A percentile compares a stretch with the other conserved stretches of the same genome.
phyloP scores from a whole-genome alignment of 1,140 invertebrate species.

The Frieseomelitta varia region DNA sequence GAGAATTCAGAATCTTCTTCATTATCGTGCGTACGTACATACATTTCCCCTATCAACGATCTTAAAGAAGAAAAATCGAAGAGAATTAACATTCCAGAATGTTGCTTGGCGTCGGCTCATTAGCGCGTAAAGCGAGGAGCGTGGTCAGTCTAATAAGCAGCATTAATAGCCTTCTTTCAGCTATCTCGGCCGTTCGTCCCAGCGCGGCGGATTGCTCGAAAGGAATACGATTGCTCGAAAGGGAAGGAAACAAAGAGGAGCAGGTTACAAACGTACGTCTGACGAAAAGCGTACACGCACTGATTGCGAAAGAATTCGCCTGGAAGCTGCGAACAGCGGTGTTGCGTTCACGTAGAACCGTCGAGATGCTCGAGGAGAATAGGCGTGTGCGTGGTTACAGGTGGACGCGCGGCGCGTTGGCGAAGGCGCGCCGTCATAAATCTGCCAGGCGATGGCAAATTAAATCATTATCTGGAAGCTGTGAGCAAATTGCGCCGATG shows the following conservation, averaged over 20 bases:
- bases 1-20: no score
- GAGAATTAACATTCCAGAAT: background rate
- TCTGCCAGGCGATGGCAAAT: slow-evolving; percentile 73
- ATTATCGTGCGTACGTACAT: no score
- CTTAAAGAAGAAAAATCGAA: background rate
- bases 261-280: no score
- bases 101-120: background rate
- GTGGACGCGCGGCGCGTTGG: slow-evolving; percentile 42
- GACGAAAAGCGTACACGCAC: background rate
- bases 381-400: slow-evolving; percentile 17
- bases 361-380: background rate
- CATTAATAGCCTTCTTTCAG: background rate
- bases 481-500: slow-evolving; percentile 73
- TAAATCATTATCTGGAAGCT: slow-evolving; percentile 78
- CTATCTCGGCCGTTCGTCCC: background rate
- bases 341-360: background rate
- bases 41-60: no score
- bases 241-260: no score
- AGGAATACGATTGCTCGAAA: background rate
- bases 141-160: background rate
- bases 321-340: background rate
- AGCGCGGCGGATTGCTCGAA: background rate
- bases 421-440: slow-evolving; percentile 73
- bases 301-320: slow-evolving; percentile 1
- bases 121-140: background rate